Base-by-base conservation (phyloP, 2,888 invertebrate genomes). In the Acronicta leporina region DNA sequence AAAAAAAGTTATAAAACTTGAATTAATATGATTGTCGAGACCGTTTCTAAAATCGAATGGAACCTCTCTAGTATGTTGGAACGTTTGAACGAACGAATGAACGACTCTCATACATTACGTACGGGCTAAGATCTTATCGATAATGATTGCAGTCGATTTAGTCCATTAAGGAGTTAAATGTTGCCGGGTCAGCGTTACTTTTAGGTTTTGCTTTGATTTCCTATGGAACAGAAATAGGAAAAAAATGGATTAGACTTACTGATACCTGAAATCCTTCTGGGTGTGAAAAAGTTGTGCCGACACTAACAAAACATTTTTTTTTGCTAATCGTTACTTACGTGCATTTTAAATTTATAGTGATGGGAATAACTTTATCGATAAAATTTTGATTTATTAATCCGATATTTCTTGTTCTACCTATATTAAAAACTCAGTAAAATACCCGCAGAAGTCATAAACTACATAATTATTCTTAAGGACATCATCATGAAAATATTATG, bases 121-220 rank as follows among this genome's bases (percentile, higher is more conserved):
- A 51, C 70, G 50, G 54, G 42, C 33, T 40, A 33, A 41, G 75
- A 75, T 71, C 61, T 51, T 72, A 75, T 75, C 75, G 43, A 38
- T 58, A 72, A 62, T 62, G 72, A 71, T 71, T 72, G 57, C 59
- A 60, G 59, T 60, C 59, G 63, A 72, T 67, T 75, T 59, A 44
- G 25, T 43, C 68, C 57, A 73, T 73, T 63, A 72, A 38, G 73
- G 48, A 53, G 57, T 68, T 60, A 50, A 68, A 73, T 63, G 50
- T 46, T 25, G 68, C 43, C 20, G 14, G 51, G 60, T 68, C 63
- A 73, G 53, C 57, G 51, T 52, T 57, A 57, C 25, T 13, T 30
- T 44, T 42, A 41, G 52, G 44, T 63, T 60, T 52, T 63, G 44
- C 54, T 48, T 5, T n/a, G 10, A 5, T 40, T 49, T 40, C 45